Evolutionary conservation across 1,140 invertebrate genomes (phyloP).

Genomic region (Drosophila gunungcola): DNA sequence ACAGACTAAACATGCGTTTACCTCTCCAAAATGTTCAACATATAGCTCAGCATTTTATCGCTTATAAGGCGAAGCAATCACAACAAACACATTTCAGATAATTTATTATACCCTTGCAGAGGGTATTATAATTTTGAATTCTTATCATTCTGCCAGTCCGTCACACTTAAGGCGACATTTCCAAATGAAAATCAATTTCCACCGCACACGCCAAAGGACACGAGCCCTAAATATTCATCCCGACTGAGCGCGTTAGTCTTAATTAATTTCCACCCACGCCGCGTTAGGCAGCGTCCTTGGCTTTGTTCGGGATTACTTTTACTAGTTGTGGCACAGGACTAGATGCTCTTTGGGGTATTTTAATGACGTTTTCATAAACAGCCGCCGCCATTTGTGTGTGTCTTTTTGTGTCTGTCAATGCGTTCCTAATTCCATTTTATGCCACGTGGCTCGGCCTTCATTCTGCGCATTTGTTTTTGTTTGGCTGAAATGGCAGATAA

Average conservation of each 20-base stretch:
- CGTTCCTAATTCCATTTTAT: conserved; percentile 69
- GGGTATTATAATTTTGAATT: too few species aligned
- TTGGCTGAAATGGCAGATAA: conserved; percentile 61
- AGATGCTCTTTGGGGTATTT: conserved; percentile 55
- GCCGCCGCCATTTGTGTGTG: conserved; percentile 37
- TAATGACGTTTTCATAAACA: conserved; percentile 81
- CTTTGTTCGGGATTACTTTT: conserved; percentile 56
- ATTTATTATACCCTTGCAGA: too few species aligned
- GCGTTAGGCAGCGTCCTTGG: conserved; percentile 8
- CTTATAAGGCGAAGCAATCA: background rate
- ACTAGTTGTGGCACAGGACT: conserved; percentile 37
- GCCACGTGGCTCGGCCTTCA: conserved; percentile 56
- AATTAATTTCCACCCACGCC: conserved; percentile 68
- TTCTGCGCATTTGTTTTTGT: conserved; percentile 41
- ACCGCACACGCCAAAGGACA: conserved; percentile 19
- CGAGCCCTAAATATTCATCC: conserved; percentile 38
- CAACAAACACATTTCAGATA: conserved; percentile 1
- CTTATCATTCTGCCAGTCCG: conserved; percentile 16
- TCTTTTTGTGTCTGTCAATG: conserved; percentile 42
- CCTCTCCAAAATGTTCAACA: background rate
- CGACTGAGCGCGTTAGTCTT: conserved; percentile 49
- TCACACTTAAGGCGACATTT: conserved; percentile 37
- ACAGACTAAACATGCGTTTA: background rate
- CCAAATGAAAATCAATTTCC: conserved; percentile 61
- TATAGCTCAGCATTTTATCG: background rate